Percentiles rank a stretch among this genome's conserved stretches.
Conservation (phyloP, 1,140 invertebrate species). For the Bombus confusus region DNA sequence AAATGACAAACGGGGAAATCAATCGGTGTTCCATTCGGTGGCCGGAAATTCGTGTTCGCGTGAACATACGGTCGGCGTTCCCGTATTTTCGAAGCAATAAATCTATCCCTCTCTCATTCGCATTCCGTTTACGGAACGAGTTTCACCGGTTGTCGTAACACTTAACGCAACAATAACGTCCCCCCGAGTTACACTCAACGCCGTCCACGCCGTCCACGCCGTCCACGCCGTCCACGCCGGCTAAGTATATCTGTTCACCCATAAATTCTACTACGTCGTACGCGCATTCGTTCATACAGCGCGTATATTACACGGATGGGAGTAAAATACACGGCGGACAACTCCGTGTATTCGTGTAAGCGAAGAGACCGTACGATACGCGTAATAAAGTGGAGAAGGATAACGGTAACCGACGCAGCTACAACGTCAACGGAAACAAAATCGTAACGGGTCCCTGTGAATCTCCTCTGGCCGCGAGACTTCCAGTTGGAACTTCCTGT, state of each 20-base stretch:
- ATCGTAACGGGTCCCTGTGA: neutral
- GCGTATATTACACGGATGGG: neutral
- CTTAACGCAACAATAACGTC: constrained; percentile 62
- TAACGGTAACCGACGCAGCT: constrained; percentile 71
- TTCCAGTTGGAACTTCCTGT: neutral
- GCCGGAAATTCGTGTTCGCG: constrained; percentile 40
- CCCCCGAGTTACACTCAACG: constrained; percentile 33
- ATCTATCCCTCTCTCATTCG: constrained; percentile 25
- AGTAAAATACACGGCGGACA: neutral
- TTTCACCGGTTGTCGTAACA: constrained; percentile 43
- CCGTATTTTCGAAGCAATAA: constrained; percentile 28
- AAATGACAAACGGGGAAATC: constrained; percentile 33
- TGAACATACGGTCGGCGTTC: neutral
- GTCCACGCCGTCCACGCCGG: constrained; percentile 32
- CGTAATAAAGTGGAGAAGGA: constrained; percentile 78
- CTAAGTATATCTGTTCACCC: constrained; percentile 50
- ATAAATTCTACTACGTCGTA: constrained; percentile 59
- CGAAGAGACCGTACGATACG: constrained; percentile 54
- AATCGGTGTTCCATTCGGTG: constrained; percentile 31
- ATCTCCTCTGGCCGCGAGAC: neutral
- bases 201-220: constrained; percentile 37
- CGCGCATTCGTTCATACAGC: constrained; percentile 20
- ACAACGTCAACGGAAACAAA: neutral
- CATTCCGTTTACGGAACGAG: constrained; percentile 42
- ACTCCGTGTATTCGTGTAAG: constrained; percentile 28